phyloP scores from a whole-genome alignment of 1,140 invertebrate species.

The Orchesella cincta region DNA sequence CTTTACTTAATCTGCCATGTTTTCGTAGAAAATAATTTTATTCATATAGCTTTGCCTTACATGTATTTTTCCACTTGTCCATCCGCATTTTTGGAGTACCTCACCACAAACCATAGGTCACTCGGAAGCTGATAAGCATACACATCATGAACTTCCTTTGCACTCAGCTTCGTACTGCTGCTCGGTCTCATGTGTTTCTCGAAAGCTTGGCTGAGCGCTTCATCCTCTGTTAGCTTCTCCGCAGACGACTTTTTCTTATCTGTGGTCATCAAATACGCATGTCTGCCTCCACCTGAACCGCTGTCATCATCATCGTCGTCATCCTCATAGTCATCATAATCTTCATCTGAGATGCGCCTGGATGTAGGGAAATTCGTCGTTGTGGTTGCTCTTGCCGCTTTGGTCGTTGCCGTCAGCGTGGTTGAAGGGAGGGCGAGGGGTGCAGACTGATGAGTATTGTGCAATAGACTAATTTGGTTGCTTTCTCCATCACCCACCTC shows the following conservation, averaged over 20 bases:
- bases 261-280: slow-evolving; percentile 49
- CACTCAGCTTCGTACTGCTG: not conserved
- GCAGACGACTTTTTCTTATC: slow-evolving; percentile 31
- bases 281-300: slow-evolving; percentile 40
- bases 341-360: not conserved
- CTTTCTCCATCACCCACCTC: slow-evolving; percentile 4
- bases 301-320: slow-evolving; percentile 39
- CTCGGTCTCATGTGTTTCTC: slow-evolving; percentile 41
- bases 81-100: slow-evolving; percentile 45
- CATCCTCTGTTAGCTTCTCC: slow-evolving; percentile 43
- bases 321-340: slow-evolving; percentile 22
- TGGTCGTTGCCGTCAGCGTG: not conserved
- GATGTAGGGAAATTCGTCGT: not conserved
- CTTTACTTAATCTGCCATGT: not conserved
- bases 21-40: not conserved
- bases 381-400: not conserved
- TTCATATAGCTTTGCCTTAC: slow-evolving; percentile 39
- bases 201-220: slow-evolving; percentile 36
- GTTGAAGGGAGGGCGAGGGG: not conserved
- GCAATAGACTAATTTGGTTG: slow-evolving; percentile 4
- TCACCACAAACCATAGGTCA: slow-evolving; percentile 50
- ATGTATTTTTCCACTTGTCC: slow-evolving; percentile 50
- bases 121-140: slow-evolving; percentile 50
- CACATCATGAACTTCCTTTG: slow-evolving; percentile 43
- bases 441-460: not conserved